Base-by-base conservation (phyloP, 2,888 invertebrate genomes). In the Slavum lentiscoides region DNA sequence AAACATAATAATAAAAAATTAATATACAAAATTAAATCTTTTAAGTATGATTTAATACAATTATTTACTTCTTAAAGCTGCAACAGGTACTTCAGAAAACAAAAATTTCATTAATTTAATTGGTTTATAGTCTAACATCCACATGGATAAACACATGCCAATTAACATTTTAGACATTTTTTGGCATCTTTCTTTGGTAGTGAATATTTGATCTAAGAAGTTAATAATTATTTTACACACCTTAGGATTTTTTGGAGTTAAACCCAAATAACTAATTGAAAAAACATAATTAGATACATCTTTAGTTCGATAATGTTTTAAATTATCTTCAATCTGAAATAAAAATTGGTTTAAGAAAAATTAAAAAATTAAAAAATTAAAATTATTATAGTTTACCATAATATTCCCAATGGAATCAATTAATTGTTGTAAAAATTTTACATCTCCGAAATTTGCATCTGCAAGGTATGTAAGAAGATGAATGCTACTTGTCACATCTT, bases 381-480 rank as follows among this genome's bases (percentile, higher is more conserved):
- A 43, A 23, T 58, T n/a, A 19, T 39, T 61, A 49, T 70, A 80
- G 2, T 17, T 80, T 43, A 80, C 80, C 80, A 80, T 80, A 1
- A 9, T 64, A 58, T 23, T 58, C 1, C 70, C 80, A 72, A 80
- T 72, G 43, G 70, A 64, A 58, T 80, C 80, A 39, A 80, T 80
- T 5, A 80, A 39, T n/a, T 64, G 1, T 43, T 80, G 80, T 9
- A 80, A 72, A 80, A 70, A 70, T 13, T 19, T 5, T 15, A 80
- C 19, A 19, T 80, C 23, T 19, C 64, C 55, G 66, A 39, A 80
- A 43, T 80, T 80, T n/a, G 80, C 69, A 80, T 80, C 80, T 55
- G 80, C 80, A 30, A 80, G 72, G 15, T 72, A 80, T 55, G 80
- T 49, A 64, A 80, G 80, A 23, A 80, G 53, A 72, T 80, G 80